phyloP scores from a whole-genome alignment of 1,140 invertebrate species.

The Acarapis woodi region DNA sequence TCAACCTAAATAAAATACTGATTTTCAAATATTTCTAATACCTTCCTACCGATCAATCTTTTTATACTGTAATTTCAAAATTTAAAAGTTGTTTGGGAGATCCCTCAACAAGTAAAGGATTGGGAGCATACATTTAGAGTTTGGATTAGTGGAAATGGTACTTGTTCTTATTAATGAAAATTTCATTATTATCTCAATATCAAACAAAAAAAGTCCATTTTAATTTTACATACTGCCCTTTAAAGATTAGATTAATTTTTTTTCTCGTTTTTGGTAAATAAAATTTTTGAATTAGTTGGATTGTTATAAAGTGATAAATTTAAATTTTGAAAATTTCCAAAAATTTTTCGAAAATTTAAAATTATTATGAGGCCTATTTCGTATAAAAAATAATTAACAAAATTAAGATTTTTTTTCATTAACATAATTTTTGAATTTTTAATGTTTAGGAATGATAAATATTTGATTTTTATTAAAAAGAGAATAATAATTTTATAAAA shows the following conservation, averaged over 20 bases:
- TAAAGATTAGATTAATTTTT: neutral
- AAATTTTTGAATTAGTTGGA: too few relatives aligned
- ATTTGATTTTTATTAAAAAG: too few relatives aligned
- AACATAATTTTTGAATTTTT: too few relatives aligned
- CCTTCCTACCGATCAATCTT: neutral
- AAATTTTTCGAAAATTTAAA: too few relatives aligned
- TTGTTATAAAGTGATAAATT: too few relatives aligned
- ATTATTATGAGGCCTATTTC: too few relatives aligned
- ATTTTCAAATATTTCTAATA: neutral
- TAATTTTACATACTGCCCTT: neutral
- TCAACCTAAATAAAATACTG: neutral
- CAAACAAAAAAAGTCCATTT: too few relatives aligned
- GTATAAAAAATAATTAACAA: too few relatives aligned
- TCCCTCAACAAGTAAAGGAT: conserved; percentile 15
- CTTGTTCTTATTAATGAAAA: neutral
- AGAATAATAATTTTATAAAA: too few relatives aligned
- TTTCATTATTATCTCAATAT: neutral
- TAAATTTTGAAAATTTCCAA: too few relatives aligned
- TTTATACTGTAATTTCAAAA: conserved; percentile 3
- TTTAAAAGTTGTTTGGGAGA: conserved; percentile 14
- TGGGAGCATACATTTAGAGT: conserved; percentile 16
- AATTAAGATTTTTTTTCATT: too few relatives aligned
- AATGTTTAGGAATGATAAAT: too few relatives aligned
- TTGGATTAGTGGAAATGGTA: conserved; percentile 16
- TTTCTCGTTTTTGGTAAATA: neutral